Conservation (phyloP, 2,888 invertebrate species). For the Hyposoter dolosus region DNA sequence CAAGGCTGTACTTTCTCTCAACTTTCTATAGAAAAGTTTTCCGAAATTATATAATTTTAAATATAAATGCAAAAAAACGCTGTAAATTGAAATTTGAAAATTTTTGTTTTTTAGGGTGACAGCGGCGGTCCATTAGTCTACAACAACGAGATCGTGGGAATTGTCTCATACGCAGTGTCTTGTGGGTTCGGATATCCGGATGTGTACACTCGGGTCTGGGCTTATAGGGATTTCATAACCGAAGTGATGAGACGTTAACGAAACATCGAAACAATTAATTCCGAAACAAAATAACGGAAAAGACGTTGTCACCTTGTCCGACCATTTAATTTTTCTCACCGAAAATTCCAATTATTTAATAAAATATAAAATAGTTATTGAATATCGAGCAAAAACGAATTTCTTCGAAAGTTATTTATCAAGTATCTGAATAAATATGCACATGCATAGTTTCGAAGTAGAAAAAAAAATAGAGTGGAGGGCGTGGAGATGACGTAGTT, state of each 20-base stretch:
- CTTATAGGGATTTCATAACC: slow-evolving; percentile 45
- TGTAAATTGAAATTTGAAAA: too few species aligned
- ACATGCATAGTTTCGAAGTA: not conserved
- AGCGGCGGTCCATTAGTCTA: slow-evolving; percentile 71
- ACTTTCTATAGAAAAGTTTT: too few species aligned
- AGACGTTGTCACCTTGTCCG: not conserved
- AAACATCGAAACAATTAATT: not conserved
- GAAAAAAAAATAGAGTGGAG: not conserved
- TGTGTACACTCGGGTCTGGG: slow-evolving; percentile 65
- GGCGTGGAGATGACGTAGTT: not conserved
- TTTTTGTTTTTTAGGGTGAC: slow-evolving; percentile 65
- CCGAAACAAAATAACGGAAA: not conserved
- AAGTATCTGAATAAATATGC: not conserved
- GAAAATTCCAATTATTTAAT: not conserved
- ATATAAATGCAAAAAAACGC: too few species aligned
- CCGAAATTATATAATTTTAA: too few species aligned
- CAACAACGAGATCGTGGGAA: slow-evolving; percentile 65
- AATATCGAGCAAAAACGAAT: too few species aligned
- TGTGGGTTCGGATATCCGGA: slow-evolving; percentile 67
- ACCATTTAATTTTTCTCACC: not conserved
- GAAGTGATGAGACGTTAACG: slow-evolving; percentile 25
- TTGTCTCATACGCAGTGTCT: slow-evolving; percentile 63
- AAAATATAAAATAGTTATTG: too few species aligned
- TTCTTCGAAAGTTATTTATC: not conserved
- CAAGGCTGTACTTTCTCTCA: too few species aligned